phyloP scores from a whole-genome alignment of 2,113 vertebrate species.

The Aegotheles bennettii region DNA sequence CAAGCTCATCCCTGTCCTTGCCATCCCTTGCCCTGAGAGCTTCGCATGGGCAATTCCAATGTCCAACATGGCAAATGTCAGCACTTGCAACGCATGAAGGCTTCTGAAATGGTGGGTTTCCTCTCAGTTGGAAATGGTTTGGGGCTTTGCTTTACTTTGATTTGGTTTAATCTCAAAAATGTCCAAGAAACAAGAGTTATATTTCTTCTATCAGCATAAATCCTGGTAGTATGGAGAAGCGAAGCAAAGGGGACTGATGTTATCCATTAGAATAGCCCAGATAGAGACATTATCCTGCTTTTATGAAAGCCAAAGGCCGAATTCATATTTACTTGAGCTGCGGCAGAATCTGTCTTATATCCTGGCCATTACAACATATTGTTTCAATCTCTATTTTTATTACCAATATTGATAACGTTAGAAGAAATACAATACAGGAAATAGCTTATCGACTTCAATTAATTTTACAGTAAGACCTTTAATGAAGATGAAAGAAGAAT shows the following conservation, averaged over 20 bases:
- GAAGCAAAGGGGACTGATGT: neutral
- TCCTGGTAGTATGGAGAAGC: neutral
- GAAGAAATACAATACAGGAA: slow-evolving; percentile 44
- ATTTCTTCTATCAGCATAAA: neutral
- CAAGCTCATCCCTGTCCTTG: neutral
- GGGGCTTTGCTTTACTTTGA: neutral
- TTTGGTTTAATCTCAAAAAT: neutral
- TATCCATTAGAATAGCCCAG: neutral
- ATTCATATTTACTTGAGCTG: slow-evolving; percentile 29
- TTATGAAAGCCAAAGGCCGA: slow-evolving; percentile 21
- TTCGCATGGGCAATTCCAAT: fast-evolving
- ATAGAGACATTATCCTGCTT: slow-evolving; percentile 23
- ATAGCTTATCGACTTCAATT: slow-evolving; percentile 1
- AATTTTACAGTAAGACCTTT: neutral
- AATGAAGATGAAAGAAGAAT: neutral
- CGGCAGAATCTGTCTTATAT: slow-evolving; percentile 42
- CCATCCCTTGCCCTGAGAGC: neutral
- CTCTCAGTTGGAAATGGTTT: neutral
- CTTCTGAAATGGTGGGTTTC: neutral
- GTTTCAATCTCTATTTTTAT: slow-evolving; percentile 57
- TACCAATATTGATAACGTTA: slow-evolving; percentile 40
- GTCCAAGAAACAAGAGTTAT: neutral
- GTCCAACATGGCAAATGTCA: neutral
- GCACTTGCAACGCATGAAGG: fast-evolving
- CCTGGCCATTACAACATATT: slow-evolving; percentile 25